These are phyloP conservation scores for Ectemnius lituratus DNA, from an alignment of 2,888 invertebrate genomes.

Conservation along the genomic window DNA sequence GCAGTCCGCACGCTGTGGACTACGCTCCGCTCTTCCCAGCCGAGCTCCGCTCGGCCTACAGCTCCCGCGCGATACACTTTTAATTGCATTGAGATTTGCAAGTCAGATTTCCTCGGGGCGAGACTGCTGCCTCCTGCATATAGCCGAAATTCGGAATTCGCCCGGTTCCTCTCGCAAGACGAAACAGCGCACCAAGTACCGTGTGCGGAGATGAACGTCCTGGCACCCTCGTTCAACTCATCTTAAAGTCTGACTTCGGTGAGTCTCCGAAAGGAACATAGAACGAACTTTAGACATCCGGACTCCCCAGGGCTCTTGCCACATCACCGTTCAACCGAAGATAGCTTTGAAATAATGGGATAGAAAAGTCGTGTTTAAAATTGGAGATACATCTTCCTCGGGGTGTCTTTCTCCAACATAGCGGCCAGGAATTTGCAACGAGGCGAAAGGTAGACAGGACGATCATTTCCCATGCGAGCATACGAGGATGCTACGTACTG, in stretches of 20 bases:
- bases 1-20: constrained; percentile 37
- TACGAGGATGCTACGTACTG: not conserved
- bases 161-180: constrained; percentile 46
- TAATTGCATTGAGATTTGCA: constrained; percentile 70
- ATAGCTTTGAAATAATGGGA: not conserved
- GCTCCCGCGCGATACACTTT: constrained; percentile 66
- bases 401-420: not conserved
- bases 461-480: constrained; percentile 1
- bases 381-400: too few species aligned
- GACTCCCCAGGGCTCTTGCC: too few species aligned
- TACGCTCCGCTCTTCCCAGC: constrained; percentile 14
- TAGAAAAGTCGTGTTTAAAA: not conserved
- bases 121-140: constrained; percentile 46
- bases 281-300: too few species aligned
- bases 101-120: constrained; percentile 62
- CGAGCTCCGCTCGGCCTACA: constrained; percentile 23
- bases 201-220: not conserved
- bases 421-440: not conserved
- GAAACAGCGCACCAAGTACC: constrained; percentile 22
- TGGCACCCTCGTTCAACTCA: too few species aligned
- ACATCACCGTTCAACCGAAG: not conserved
- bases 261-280: too few species aligned
- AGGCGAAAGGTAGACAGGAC: not conserved
- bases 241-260: too few species aligned
- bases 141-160: constrained; percentile 55